phyloP scores from a whole-genome alignment of 2,113 vertebrate species.

The Archilochus colubris region DNA sequence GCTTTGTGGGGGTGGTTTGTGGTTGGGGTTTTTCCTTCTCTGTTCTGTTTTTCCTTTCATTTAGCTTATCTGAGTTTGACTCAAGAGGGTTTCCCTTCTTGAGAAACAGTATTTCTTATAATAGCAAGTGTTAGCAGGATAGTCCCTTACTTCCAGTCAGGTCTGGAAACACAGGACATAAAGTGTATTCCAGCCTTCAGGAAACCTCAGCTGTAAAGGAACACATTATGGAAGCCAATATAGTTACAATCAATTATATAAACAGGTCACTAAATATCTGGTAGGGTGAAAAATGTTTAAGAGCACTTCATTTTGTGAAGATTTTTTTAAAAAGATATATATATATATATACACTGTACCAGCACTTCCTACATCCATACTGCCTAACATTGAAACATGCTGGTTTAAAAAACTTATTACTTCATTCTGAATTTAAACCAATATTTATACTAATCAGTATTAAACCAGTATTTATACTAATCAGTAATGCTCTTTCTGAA shows the following conservation, averaged over 20 bases:
- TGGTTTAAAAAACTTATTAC: conserved; percentile 31
- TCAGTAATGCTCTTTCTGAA: conserved; percentile 1
- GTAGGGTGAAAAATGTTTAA: conserved; percentile 64
- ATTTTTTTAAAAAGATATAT: conserved; percentile 29
- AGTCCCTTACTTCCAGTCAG: background rate
- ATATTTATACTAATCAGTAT: background rate
- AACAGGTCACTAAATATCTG: conserved; percentile 32
- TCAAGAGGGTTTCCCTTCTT: background rate
- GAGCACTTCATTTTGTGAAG: conserved; percentile 76
- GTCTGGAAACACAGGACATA: background rate
- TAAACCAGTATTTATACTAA: background rate
- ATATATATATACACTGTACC: conserved; percentile 37
- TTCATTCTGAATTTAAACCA: conserved; percentile 49
- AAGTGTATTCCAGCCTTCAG: background rate
- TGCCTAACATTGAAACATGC: conserved; percentile 3
- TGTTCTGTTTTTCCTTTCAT: background rate
- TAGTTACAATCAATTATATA: background rate
- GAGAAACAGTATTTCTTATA: background rate
- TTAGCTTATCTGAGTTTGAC: background rate
- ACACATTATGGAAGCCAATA: background rate
- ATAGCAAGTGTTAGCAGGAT: background rate
- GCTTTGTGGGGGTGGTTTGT: background rate
- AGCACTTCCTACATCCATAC: conserved; percentile 43
- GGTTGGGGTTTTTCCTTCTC: background rate
- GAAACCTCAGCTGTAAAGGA: background rate